Evolutionary conservation across 2,797 vertebrate species (phyloP).

Genomic region (Squalus acanthias): DNA sequence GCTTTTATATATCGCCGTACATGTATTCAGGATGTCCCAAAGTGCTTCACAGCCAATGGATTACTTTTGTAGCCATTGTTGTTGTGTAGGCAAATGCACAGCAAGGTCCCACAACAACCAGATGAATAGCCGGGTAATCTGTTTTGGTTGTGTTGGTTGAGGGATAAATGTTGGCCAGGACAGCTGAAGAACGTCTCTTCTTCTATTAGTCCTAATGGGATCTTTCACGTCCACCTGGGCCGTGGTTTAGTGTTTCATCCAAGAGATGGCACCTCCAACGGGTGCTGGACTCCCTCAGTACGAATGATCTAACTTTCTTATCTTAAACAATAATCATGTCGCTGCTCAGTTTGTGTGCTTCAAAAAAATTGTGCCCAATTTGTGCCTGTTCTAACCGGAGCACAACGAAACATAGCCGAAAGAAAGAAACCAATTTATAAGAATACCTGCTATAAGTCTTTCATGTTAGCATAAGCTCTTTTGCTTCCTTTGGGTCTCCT

Average conservation of each 20-base stretch:
- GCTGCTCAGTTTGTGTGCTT: not conserved
- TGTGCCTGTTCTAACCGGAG: not conserved
- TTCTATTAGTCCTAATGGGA: not conserved
- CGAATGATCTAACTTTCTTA: not conserved
- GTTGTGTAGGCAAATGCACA: not conserved
- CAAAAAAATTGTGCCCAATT: not conserved
- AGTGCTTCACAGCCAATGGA: not conserved
- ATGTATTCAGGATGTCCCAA: not conserved
- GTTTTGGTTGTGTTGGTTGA: not conserved
- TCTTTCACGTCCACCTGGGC: not conserved
- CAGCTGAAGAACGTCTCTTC: not conserved
- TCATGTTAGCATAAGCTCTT: not conserved
- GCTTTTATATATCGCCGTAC: not conserved
- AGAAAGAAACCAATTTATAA: not conserved
- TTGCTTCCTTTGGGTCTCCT: not conserved
- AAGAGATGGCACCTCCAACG: not conserved
- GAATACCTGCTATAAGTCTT: not conserved
- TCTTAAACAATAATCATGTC: not conserved
- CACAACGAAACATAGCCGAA: not conserved
- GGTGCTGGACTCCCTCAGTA: not conserved
- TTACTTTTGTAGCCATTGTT: not conserved
- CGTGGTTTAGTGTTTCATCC: not conserved
- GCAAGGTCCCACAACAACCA: not conserved
- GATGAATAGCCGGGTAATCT: not conserved
- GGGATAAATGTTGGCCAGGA: not conserved